These are phyloP conservation scores for Ptychodera flava DNA, from an alignment of 35 echinoderm and acorn worm species.

Conservation along the genomic window DNA sequence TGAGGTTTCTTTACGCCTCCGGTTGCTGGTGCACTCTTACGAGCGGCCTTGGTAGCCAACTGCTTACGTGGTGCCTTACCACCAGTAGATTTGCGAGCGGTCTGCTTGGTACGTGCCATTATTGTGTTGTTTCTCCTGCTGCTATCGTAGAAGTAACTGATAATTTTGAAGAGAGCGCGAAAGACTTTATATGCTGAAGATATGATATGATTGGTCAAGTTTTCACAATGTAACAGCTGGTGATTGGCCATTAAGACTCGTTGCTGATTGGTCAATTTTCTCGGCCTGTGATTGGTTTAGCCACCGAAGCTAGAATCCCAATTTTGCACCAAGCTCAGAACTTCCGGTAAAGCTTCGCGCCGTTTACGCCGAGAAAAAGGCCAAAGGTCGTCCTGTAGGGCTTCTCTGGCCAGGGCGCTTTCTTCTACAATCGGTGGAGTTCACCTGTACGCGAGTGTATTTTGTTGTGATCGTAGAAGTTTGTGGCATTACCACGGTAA, in stretches of 20 bases:
- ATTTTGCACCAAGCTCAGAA: not conserved
- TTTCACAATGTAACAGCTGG: not conserved
- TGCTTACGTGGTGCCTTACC: constrained; percentile 66
- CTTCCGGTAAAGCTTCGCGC: not conserved
- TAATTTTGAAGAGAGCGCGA: not conserved
- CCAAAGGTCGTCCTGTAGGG: too few relatives aligned
- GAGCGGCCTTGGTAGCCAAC: constrained; percentile 73
- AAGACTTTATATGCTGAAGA: not conserved
- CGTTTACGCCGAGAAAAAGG: not conserved
- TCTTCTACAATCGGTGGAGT: too few relatives aligned
- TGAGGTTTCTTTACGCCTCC: constrained; percentile 86
- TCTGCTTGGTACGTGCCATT: constrained; percentile 86
- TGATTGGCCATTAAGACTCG: not conserved
- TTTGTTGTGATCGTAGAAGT: too few relatives aligned
- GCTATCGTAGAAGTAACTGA: not conserved
- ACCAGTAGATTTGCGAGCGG: constrained; percentile 57
- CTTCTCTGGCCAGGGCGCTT: too few relatives aligned
- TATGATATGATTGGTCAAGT: not conserved
- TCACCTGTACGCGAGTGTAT: too few relatives aligned
- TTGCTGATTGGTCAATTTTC: not conserved
- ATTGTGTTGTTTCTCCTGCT: not conserved
- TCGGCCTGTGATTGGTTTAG: not conserved
- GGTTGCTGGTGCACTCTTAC: constrained; percentile 79
- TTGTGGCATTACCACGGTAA: too few relatives aligned
- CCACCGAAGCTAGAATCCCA: not conserved